Evolutionary conservation across 2,113 vertebrate species (phyloP).

Genomic region (Apaloderma vittatum): DNA sequence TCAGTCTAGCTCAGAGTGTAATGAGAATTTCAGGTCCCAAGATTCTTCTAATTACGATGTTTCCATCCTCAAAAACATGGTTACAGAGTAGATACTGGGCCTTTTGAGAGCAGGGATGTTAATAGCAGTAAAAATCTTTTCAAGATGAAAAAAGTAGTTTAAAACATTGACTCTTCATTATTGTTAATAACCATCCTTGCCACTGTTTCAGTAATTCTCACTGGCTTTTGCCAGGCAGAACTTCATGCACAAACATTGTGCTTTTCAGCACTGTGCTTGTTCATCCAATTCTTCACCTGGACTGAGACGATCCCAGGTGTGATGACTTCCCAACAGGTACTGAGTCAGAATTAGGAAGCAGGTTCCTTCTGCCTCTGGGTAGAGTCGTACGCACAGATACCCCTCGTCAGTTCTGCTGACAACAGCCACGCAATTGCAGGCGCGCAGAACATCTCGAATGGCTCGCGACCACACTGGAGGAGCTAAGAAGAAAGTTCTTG

Average conservation of each 20-base stretch:
- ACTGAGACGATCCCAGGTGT: background rate
- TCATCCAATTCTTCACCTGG: background rate
- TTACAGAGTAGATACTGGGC: background rate
- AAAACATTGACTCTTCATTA: constrained; percentile 3
- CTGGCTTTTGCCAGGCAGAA: background rate
- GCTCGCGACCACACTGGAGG: background rate
- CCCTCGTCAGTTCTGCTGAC: background rate
- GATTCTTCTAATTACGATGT: constrained; percentile 1
- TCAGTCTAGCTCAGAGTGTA: background rate
- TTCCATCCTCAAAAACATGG: background rate
- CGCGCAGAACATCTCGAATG: rapidly evolving
- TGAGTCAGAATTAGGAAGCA: background rate
- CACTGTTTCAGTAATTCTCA: background rate
- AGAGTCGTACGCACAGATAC: background rate
- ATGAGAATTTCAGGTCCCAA: background rate
- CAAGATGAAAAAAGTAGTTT: background rate
- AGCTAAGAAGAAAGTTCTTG: background rate
- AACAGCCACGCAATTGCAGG: background rate
- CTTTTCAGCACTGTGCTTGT: background rate
- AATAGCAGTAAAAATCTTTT: background rate
- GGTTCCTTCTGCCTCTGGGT: background rate
- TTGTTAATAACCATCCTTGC: background rate
- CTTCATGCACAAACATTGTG: background rate
- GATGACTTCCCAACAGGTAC: background rate
- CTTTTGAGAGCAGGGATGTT: background rate